These are phyloP conservation scores for Timandra comae DNA, from an alignment of 2,888 invertebrate species.

Conservation along the genomic window DNA sequence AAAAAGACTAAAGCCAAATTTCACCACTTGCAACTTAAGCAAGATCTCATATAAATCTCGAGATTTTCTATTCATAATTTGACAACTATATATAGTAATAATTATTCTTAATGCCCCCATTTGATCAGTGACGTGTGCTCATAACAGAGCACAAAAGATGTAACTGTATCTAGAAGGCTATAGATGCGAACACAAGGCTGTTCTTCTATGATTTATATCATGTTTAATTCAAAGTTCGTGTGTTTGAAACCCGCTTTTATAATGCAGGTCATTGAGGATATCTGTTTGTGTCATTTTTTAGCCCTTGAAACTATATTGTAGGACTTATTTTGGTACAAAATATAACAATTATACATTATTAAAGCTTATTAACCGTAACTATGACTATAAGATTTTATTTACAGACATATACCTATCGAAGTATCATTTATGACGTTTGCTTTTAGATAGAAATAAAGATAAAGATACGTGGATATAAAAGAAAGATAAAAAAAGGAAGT, in stretches of 20 bases:
- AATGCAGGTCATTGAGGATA: no score
- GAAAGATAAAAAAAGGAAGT: no score
- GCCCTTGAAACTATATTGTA: no score
- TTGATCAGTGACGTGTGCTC: constrained; percentile 61
- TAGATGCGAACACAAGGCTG: constrained; percentile 51
- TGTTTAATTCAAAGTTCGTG: constrained; percentile 67
- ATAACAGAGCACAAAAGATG: constrained; percentile 54
- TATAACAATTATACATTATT: neutral
- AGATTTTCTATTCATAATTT: constrained; percentile 58
- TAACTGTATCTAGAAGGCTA: constrained; percentile 57
- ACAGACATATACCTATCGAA: no score
- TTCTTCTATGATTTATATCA: constrained; percentile 64
- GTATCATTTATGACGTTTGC: no score
- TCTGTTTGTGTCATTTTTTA: neutral
- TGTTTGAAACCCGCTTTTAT: no score
- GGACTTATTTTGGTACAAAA: constrained; percentile 7
- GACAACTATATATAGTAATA: constrained; percentile 66
- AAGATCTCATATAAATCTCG: constrained; percentile 29
- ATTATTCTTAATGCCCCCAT: constrained; percentile 71
- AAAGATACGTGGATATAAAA: no score
- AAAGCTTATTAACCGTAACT: neutral
- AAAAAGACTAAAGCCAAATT: constrained; percentile 9
- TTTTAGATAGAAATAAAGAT: no score
- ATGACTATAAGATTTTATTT: no score
- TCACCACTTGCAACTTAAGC: constrained; percentile 17